Evolutionary conservation across 2,888 invertebrate genomes (phyloP).

Genomic region (Eupithecia inturbata): DNA sequence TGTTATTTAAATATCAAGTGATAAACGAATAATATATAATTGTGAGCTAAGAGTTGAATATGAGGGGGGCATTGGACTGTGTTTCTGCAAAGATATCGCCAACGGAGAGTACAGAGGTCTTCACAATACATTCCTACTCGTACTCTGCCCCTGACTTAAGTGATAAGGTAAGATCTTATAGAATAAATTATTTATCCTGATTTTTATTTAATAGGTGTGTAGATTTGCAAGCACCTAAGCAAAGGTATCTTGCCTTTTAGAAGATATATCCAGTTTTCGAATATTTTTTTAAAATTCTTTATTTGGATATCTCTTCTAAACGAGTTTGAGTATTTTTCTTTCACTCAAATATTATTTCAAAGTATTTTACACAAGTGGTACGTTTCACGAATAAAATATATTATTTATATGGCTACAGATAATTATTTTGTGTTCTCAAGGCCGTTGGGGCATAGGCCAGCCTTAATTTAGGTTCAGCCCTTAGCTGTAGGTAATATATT

Average conservation of each 20-base stretch:
- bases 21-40: background rate
- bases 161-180: slow-evolving; percentile 57
- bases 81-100: slow-evolving; percentile 62
- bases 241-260: background rate
- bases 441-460: no score
- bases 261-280: no score
- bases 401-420: no score
- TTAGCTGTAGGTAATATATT: no score
- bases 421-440: no score
- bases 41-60: slow-evolving; percentile 23
- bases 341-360: no score
- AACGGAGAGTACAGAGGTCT: slow-evolving; percentile 73
- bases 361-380: no score
- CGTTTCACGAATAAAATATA: no score
- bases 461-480: no score
- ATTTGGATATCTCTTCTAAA: no score
- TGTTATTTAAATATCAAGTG: background rate
- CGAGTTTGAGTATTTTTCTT: no score
- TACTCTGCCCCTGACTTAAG: slow-evolving; percentile 64
- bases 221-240: background rate
- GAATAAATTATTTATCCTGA: background rate
- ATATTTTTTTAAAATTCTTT: no score
- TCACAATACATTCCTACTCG: slow-evolving; percentile 61
- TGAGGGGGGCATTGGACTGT: slow-evolving; percentile 72
- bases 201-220: background rate